Base-by-base conservation (phyloP, 1,140 invertebrate genomes). In the Cyclargus thomasi region DNA sequence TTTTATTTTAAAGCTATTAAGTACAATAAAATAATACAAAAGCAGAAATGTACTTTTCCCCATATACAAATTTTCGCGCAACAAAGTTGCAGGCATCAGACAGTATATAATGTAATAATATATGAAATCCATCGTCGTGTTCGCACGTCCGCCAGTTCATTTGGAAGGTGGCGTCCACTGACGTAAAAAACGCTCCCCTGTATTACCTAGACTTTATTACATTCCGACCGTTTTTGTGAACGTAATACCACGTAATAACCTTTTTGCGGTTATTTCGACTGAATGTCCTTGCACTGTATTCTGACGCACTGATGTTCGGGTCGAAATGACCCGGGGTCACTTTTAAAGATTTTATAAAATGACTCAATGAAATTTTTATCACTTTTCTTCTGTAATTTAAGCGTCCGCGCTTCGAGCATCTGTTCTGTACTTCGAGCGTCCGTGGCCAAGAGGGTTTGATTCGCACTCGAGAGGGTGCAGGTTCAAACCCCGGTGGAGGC, bases 141-240 rank as follows among this genome's bases (percentile, higher is more conserved):
- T 8, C 59, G 21, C 22, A 63, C 64, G 65, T 62, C 57, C 53
- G 18, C 62, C 17, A 67, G 67, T 72, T 72, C 72, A 70, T 74
- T 69, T 72, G 53, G 55, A 72, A 74, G 74, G 72, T 71, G 64
- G 72, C 63, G 70, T 64, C 63, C 64, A 18, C 39, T 11, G 59
- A 55, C 64, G 69, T 72, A 75, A 77, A 75, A 77, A 75, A 71
- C 66, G 66, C 53, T 14, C 67, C 68, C 69, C 68, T 21, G 64
- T 63, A 72, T 73, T 76, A 78, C 76, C 74, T 74, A 69, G 67
- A 63, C 72, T 77, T 78, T 78, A 78, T 78, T 78, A 78, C 76
- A 76, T 78, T 78, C 76, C 63, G 70, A 20, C 62, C 65, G 68
- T 72, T 76, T 59, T 76, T 74, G 68, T 63, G 63, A 63, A 63